These are phyloP conservation scores for Aradophagus sp. DNA, from an alignment of 1,140 invertebrate species.

Conservation along the genomic window DNA sequence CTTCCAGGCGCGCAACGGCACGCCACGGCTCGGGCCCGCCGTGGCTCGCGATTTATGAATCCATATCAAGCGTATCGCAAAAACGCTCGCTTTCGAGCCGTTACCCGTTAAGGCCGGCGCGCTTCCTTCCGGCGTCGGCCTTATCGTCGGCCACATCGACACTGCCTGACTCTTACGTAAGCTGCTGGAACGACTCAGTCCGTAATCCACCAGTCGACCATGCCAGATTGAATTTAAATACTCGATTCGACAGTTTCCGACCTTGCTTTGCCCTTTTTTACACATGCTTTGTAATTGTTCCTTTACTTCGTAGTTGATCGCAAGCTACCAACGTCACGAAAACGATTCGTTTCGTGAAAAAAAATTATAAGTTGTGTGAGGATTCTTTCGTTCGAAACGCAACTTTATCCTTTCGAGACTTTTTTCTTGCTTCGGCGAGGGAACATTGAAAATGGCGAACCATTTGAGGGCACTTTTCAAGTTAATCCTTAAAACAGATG, in stretches of 20 bases:
- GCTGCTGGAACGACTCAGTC: conserved; percentile 22
- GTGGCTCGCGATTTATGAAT: conserved; percentile 60
- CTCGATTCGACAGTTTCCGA: conserved; percentile 26
- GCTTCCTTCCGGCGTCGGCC: conserved; percentile 63
- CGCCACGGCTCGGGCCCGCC: conserved; percentile 47
- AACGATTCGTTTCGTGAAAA: too few species aligned
- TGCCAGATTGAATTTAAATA: neutral
- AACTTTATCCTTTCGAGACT: too few species aligned
- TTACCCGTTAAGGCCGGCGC: conserved; percentile 62
- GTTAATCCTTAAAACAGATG: too few species aligned
- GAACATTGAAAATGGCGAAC: too few species aligned
- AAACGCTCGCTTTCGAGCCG: conserved; percentile 67
- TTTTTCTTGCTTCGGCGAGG: too few species aligned
- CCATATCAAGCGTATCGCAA: conserved; percentile 64
- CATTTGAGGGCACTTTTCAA: too few species aligned
- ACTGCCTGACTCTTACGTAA: conserved; percentile 34
- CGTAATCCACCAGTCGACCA: too few species aligned
- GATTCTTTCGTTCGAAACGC: too few species aligned
- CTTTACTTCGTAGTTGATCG: too few species aligned
- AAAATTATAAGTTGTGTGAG: too few species aligned
- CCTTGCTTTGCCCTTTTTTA: conserved; percentile 25
- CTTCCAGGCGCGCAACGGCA: conserved; percentile 49
- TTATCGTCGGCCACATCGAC: conserved; percentile 29
- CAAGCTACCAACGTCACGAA: too few species aligned
- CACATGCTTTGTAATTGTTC: neutral